A percentile compares a stretch with the other conserved stretches of the same genome.
These are phyloP conservation scores for Spodoptera picta DNA, from an alignment of 2,888 invertebrate genomes.

Conservation along the genomic window DNA sequence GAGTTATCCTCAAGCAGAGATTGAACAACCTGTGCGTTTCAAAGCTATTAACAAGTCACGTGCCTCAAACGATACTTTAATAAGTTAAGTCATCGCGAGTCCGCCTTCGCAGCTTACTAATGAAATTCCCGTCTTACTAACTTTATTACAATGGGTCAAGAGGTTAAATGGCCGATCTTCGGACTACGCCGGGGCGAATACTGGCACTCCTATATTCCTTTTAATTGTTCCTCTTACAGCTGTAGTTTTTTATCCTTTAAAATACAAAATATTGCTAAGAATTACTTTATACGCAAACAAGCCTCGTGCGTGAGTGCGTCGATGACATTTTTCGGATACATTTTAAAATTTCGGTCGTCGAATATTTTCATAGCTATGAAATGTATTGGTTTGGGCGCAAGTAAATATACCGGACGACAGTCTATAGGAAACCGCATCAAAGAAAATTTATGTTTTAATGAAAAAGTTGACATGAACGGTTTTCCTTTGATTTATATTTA, in stretches of 20 bases:
- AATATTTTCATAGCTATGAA: neutral
- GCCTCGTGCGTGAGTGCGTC: slow-evolving; percentile 1
- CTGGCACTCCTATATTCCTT: slow-evolving; percentile 45
- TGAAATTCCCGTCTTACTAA: slow-evolving; percentile 72
- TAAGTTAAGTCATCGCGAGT: slow-evolving; percentile 61
- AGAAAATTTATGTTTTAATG: slow-evolving; percentile 2
- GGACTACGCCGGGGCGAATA: slow-evolving; percentile 48
- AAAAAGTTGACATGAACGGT: no score
- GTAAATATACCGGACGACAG: neutral
- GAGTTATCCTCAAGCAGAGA: slow-evolving; percentile 22
- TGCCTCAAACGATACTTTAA: slow-evolving; percentile 58
- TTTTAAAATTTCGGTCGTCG: neutral
- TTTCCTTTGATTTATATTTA: no score
- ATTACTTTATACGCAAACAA: slow-evolving; percentile 15
- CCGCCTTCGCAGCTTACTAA: slow-evolving; percentile 59
- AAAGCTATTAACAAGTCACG: slow-evolving; percentile 48
- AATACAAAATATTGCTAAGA: slow-evolving; percentile 11
- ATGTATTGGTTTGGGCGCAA: neutral
- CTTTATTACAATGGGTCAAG: slow-evolving; percentile 75
- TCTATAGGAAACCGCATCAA: slow-evolving; percentile 1
- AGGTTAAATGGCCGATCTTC: slow-evolving; percentile 74
- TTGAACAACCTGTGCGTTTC: slow-evolving; percentile 46
- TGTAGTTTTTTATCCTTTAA: slow-evolving; percentile 33
- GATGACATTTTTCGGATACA: slow-evolving; percentile 9
- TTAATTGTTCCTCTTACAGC: slow-evolving; percentile 45